These are phyloP conservation scores for Xestia ashworthii DNA, from an alignment of 2,888 invertebrate genomes.

Conservation along the genomic window DNA sequence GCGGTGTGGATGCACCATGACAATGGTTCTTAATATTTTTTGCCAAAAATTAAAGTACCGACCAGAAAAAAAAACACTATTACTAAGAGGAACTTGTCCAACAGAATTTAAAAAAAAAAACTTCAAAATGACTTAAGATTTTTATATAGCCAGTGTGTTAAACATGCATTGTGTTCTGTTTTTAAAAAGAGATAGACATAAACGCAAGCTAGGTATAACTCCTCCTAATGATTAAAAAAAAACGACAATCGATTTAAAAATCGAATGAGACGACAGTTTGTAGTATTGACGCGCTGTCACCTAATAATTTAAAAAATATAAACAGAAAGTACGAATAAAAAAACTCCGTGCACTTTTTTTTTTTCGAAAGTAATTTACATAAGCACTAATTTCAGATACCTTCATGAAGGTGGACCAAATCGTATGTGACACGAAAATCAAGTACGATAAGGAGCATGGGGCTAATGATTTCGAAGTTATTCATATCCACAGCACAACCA, in stretches of 20 bases:
- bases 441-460: constrained; percentile 58
- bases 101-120: neutral
- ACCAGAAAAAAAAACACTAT: neutral
- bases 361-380: neutral
- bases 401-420: constrained; percentile 63
- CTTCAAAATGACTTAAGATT: neutral
- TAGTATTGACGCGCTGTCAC: too few species aligned
- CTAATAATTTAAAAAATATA: neutral
- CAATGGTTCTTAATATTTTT: neutral
- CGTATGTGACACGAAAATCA: constrained; percentile 69
- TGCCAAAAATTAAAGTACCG: neutral
- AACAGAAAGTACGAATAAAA: neutral
- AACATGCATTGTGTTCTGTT: neutral
- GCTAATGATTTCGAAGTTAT: constrained; percentile 63
- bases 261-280: too few species aligned
- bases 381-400: constrained; percentile 59
- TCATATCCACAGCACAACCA: constrained; percentile 4
- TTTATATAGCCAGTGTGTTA: neutral
- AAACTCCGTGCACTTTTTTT: neutral
- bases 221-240: too few species aligned
- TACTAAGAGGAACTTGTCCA: neutral
- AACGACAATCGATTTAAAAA: too few species aligned
- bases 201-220: neutral
- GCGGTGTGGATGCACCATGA: too few species aligned
- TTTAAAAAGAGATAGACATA: neutral